A percentile compares a stretch with the other conserved stretches of the same genome.
Conservation (phyloP, 30 jellyfish, hydroid and myxozoan genomes). For the Turritopsis rubra region DNA sequence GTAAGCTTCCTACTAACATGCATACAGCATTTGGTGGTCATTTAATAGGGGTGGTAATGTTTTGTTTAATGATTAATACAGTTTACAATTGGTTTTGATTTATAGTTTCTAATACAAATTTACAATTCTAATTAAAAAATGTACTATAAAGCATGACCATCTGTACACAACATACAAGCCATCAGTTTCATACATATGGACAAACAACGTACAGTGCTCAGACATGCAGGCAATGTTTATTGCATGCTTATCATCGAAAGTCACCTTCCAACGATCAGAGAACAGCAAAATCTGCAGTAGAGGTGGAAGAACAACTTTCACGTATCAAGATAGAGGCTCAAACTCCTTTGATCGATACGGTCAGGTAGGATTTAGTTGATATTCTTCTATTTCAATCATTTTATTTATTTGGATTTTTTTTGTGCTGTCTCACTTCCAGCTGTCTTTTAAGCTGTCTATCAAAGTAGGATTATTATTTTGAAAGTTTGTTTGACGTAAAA, state of each 20-base stretch:
- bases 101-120: background rate
- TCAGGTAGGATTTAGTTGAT: background rate
- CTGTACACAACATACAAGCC: background rate
- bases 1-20: too few species aligned
- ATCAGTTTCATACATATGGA: background rate
- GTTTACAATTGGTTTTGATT: too few species aligned
- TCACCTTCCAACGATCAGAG: background rate
- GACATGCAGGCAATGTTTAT: conserved; percentile 11
- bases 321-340: background rate
- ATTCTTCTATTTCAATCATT: too few species aligned
- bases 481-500: too few species aligned
- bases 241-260: background rate
- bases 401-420: too few species aligned
- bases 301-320: background rate
- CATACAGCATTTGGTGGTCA: too few species aligned
- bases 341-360: background rate
- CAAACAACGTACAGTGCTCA: background rate
- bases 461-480: too few species aligned
- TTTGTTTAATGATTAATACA: too few species aligned
- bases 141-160: background rate
- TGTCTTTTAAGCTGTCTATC: too few species aligned
- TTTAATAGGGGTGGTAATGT: too few species aligned
- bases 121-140: background rate
- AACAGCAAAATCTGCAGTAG: background rate
- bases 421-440: too few species aligned